Evolutionary conservation across 2,888 invertebrate genomes (phyloP).

Genomic region (Ernsta delagoae): DNA sequence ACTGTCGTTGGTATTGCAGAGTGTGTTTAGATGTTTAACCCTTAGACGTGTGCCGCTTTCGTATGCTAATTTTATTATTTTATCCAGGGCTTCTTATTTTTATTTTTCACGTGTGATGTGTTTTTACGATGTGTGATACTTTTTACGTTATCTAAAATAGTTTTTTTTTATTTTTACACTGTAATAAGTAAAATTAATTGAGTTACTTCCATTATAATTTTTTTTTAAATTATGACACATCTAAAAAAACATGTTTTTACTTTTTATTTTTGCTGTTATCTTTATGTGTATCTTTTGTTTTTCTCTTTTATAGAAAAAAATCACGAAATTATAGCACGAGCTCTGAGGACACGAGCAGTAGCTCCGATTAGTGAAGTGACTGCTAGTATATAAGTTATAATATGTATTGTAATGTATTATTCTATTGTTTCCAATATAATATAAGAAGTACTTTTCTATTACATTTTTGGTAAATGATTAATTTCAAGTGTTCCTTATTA

Average conservation of each 20-base stretch:
- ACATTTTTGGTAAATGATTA: constrained; percentile 34
- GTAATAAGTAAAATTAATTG: background rate
- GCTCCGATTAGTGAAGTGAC: constrained; percentile 74
- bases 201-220: background rate
- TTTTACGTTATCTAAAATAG: background rate
- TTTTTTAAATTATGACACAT: background rate
- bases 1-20: constrained; percentile 37
- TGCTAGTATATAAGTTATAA: constrained; percentile 64
- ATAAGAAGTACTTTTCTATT: constrained; percentile 39
- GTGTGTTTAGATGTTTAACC: constrained; percentile 51
- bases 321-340: constrained; percentile 80
- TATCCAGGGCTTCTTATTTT: constrained; percentile 48
- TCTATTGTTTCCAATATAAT: constrained; percentile 39
- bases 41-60: constrained; percentile 69
- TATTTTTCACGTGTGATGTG: constrained; percentile 42
- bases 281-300: constrained; percentile 50
- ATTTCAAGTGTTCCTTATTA: constrained; percentile 27
- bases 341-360: constrained; percentile 78
- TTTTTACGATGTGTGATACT: constrained; percentile 15
- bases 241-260: background rate
- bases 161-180: background rate
- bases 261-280: constrained; percentile 49
- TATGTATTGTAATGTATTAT: constrained; percentile 48
- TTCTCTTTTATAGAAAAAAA: constrained; percentile 81
- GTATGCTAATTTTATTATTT: constrained; percentile 48